These are phyloP conservation scores for Peromyscus leucopus DNA, from an alignment of 2,113 vertebrate species.

Conservation along the genomic window DNA sequence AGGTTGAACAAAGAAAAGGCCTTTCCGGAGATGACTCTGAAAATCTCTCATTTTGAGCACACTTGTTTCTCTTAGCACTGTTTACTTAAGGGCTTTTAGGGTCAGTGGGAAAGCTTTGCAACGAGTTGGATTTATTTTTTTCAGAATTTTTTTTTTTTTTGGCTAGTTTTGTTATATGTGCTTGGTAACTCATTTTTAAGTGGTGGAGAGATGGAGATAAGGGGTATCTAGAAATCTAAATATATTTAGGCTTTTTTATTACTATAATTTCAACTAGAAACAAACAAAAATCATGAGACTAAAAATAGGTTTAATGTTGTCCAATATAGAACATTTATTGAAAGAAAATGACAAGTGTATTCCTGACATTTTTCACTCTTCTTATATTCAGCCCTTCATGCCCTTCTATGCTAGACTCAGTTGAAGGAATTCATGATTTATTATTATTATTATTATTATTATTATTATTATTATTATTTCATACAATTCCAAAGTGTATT, in stretches of 20 bases:
- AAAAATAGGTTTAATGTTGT: neutral
- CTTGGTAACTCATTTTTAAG: slow-evolving; percentile 47
- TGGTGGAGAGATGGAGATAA: slow-evolving; percentile 19
- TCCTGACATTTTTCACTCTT: neutral
- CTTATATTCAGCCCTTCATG: neutral
- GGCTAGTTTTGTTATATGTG: neutral
- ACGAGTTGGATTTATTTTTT: slow-evolving; percentile 18
- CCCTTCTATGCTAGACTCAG: neutral
- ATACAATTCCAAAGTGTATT: neutral
- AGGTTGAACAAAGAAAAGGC: slow-evolving; percentile 38
- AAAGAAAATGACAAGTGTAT: neutral
- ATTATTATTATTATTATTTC: neutral
- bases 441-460: neutral
- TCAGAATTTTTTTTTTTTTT: slow-evolving; percentile 34
- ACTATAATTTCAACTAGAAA: neutral
- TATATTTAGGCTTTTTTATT: neutral
- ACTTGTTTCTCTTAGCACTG: slow-evolving; percentile 53
- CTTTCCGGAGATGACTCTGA: slow-evolving; percentile 25
- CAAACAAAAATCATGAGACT: neutral
- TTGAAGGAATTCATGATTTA: neutral
- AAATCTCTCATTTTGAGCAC: slow-evolving; percentile 46
- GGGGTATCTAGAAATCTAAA: neutral
- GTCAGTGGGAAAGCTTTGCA: slow-evolving; percentile 31
- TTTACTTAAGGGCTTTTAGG: neutral
- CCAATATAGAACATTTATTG: neutral